Evolutionary conservation across 2,113 vertebrate genomes (phyloP).

Genomic region (Cochlearius cochlearius): DNA sequence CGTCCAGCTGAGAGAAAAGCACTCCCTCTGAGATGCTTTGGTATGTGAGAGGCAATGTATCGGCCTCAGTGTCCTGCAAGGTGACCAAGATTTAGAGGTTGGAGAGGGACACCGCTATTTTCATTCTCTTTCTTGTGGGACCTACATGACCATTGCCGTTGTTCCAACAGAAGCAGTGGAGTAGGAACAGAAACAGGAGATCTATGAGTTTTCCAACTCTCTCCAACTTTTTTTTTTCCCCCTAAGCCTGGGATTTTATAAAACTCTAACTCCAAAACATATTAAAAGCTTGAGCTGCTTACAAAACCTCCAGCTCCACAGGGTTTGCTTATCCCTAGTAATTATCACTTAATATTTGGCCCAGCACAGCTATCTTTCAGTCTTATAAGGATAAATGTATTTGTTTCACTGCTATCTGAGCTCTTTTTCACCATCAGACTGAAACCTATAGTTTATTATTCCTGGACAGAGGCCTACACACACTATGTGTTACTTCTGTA

Average conservation of each 20-base stretch:
- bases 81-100: not conserved
- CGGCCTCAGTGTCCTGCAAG: not conserved
- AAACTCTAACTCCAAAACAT: slow-evolving; percentile 19
- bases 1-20: not conserved
- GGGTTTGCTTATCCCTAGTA: slow-evolving; percentile 59
- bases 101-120: not conserved
- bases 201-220: not conserved
- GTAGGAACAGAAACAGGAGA: not conserved
- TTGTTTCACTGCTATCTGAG: slow-evolving; percentile 66
- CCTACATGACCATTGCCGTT: not conserved
- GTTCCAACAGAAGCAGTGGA: not conserved
- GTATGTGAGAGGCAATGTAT: not conserved
- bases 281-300: slow-evolving; percentile 45
- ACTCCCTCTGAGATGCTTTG: not conserved
- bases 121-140: not conserved
- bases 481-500: slow-evolving; percentile 52
- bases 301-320: slow-evolving; percentile 52
- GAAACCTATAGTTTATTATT: slow-evolving; percentile 66
- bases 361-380: slow-evolving; percentile 36
- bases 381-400: slow-evolving; percentile 62
- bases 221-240: not conserved
- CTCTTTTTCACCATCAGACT: slow-evolving; percentile 28
- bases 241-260: slow-evolving; percentile 24
- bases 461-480: slow-evolving; percentile 57
- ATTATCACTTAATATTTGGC: slow-evolving; percentile 73